Evolutionary conservation across 92 coral and sea anemone species (phyloP).

Genomic region (Umimayanthus kanabou): DNA sequence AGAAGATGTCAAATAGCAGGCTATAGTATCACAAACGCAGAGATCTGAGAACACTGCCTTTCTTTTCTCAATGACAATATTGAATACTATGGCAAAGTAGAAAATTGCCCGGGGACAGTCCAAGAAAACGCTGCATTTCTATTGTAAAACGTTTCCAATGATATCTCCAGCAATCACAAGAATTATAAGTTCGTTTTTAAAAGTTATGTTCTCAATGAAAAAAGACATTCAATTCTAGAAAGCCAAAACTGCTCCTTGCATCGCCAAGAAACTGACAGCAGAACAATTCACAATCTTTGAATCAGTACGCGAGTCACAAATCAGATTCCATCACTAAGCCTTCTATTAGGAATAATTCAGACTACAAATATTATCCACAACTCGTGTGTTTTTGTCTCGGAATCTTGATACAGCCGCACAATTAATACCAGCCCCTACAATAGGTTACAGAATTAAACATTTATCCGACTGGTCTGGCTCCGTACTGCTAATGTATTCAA

Average conservation of each 20-base stretch:
- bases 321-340: too few species aligned
- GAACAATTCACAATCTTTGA: too few species aligned
- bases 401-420: not conserved
- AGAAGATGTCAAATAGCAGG: not conserved
- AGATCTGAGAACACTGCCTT: too few species aligned
- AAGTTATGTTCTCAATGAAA: not conserved
- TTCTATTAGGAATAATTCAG: too few species aligned
- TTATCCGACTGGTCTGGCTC: slow-evolving; percentile 16
- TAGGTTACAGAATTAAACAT: slow-evolving; percentile 25
- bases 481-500: slow-evolving; percentile 28
- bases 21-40: too few species aligned
- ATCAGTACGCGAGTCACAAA: not conserved
- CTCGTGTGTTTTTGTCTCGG: not conserved
- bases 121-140: not conserved
- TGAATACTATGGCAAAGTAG: not conserved
- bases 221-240: not conserved
- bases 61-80: not conserved
- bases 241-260: not conserved
- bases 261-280: not conserved
- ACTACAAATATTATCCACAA: not conserved
- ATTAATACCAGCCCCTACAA: not conserved
- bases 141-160: not conserved
- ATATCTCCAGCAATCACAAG: not conserved
- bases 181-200: not conserved
- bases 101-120: not conserved